These are phyloP conservation scores for Cephus pulcher DNA, from an alignment of 2,888 invertebrate species.

Conservation along the genomic window DNA sequence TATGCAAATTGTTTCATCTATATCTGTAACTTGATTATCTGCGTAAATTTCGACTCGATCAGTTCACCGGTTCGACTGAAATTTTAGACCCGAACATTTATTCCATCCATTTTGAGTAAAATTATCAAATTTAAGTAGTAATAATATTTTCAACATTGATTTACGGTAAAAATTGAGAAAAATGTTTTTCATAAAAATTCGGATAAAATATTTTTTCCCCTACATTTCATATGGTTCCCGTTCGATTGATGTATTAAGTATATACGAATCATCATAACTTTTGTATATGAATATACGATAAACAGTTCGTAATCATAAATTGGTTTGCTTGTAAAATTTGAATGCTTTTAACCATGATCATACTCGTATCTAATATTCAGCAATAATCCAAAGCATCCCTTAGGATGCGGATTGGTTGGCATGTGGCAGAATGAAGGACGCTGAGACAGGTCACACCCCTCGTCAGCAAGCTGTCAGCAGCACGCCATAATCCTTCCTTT, in stretches of 20 bases:
- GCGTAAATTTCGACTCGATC: background rate
- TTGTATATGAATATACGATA: background rate
- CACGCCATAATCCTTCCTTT: slow-evolving; percentile 5
- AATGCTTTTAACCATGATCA: background rate
- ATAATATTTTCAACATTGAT: background rate
- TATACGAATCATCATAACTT: background rate
- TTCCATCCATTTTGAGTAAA: background rate
- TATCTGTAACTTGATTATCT: background rate
- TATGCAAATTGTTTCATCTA: background rate
- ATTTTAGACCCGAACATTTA: background rate
- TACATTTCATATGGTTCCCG: too few species aligned
- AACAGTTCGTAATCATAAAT: background rate
- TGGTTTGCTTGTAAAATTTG: background rate
- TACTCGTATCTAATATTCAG: background rate
- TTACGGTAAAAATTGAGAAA: background rate
- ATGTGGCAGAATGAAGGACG: background rate
- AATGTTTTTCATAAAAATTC: too few species aligned
- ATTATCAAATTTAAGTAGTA: background rate
- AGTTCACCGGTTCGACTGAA: background rate
- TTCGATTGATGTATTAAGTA: background rate
- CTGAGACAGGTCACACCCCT: slow-evolving; percentile 4
- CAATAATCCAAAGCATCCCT: background rate
- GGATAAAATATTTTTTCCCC: too few species aligned
- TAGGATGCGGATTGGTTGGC: background rate
- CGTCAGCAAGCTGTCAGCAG: slow-evolving; percentile 2